Percentiles rank a stretch among this genome's conserved stretches.
These are phyloP conservation scores for Colletes gigas DNA, from an alignment of 1,140 invertebrate genomes.

Conservation along the genomic window DNA sequence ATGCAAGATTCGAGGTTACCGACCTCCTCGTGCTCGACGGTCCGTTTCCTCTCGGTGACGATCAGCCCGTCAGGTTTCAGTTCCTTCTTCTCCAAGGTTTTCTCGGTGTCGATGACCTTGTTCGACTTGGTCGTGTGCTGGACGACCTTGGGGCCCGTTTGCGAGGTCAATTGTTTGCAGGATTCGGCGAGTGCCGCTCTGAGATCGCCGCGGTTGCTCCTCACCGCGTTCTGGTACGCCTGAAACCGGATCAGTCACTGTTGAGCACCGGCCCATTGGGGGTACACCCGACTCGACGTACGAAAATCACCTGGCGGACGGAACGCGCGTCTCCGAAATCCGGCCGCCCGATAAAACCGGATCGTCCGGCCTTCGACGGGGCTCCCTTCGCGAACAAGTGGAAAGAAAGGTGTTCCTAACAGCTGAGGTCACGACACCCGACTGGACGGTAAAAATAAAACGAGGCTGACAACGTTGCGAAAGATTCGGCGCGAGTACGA, in stretches of 20 bases:
- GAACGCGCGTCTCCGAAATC: conserved; percentile 33
- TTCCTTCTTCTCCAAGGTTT: conserved; percentile 85
- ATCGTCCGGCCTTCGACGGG: conserved; percentile 29
- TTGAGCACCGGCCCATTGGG: conserved; percentile 7
- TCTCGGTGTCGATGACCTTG: conserved; percentile 92
- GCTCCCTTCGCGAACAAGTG: conserved; percentile 33
- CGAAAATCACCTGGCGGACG: not conserved
- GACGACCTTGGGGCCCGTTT: conserved; percentile 86
- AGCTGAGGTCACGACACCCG: not conserved
- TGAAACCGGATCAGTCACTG: conserved; percentile 76
- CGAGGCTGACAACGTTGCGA: not conserved
- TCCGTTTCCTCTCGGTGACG: conserved; percentile 90
- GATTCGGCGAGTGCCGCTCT: conserved; percentile 85
- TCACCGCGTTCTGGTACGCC: conserved; percentile 88
- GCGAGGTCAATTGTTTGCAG: conserved; percentile 83
- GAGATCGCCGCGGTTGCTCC: conserved; percentile 85
- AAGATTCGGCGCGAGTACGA: not conserved
- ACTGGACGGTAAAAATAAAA: not conserved
- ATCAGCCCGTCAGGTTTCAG: conserved; percentile 90
- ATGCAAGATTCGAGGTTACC: not conserved
- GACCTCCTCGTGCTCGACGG: conserved; percentile 90
- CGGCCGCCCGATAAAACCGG: conserved; percentile 42
- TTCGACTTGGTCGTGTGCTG: conserved; percentile 88
- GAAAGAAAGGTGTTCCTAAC: conserved; percentile 40
- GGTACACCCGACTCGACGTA: conserved; percentile 8